Base-by-base conservation (phyloP, 1,140 invertebrate genomes). In the Drosophila willistoni region DNA sequence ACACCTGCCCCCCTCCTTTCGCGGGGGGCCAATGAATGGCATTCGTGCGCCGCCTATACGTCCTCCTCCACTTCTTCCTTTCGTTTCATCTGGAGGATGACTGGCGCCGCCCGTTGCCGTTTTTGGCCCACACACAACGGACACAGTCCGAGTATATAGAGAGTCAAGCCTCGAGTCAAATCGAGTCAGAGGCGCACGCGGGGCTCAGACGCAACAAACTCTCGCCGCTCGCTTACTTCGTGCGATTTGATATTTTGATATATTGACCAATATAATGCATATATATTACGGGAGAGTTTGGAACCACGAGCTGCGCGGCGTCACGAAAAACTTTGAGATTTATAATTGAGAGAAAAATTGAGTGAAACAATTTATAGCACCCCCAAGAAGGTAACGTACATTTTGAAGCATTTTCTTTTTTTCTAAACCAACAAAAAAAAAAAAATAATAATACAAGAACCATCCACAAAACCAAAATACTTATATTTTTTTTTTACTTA, bases 401-500 rank as follows among this genome's bases (percentile, higher is more conserved):
- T 89, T 89, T 89, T 89, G 84, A 89, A 89, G 81, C 84, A 89
- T 89, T 90, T 90, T 84, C 85, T 89, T 90, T 89, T 82, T 89
- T 89, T 80, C 67, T 70, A 73, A 78, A 69, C 67, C 47, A 83
- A 60, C 73, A 73, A 73, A 61, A 17, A 51, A 33, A 66, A 61
- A 64, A 68, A 77, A 61, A 64, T 65, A 77, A 59, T 59, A 64
- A 67, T 44, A 12, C 22, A 60, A 70, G 68, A 57, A 71, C 9
- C 44, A 64, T 63, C n/a, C 33, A 72, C 63, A 68, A 62, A 70
- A 68, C 55, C 57, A 54, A 66, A 73, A 57, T 68, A 65, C 74
- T 12, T 51, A 10, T 12, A 22, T 7, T 17, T 17, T 39, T 39
- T 39, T 39, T 47, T 51, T 22, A 51, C 39, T 65, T 71, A 77